Evolutionary conservation across 2,888 invertebrate species (phyloP), one percentile per base, ranked within the genome.

Genomic region (Dorcus hopei): DNA sequence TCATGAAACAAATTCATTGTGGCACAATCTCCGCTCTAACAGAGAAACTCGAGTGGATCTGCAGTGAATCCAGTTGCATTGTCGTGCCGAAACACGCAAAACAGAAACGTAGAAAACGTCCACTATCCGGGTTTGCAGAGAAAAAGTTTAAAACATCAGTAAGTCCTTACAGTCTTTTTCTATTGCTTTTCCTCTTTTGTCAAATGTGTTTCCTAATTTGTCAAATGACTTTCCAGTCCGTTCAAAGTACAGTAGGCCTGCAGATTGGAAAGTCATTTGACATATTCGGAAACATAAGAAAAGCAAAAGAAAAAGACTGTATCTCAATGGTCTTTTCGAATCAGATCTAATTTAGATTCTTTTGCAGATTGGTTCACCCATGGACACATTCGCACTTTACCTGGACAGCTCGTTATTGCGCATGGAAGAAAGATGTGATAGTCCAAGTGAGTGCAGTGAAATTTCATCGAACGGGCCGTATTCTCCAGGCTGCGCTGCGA

Each of bases 1-100:
- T 76, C 49, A 52, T 63, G 40, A 70, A 70, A 14, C 76, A 76
- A 59, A 48, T 76, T n/a, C 65, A 41, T n/a, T 41, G 58, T 7
- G 55, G 61, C 47, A 67, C 75, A 26, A 64, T 77, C 3, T 61
- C 63, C 6, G 63, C 74, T n/a, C 52, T 78, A 4, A 60, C 69
- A 6, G 69, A 72, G 14, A 77, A 77, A 65, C 59, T 78, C 26
- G 65, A 68, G 48, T 67, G 70, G 68, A 49, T 75, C 2, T 70
- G 74, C 8, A 74, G 72, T n/a, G 60, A 63, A 11, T 65, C 70
- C 0, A 65, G 64, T 7, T 63, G 40, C 23, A 54, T 65, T 8
- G 8, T 43, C 5, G 16, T 62, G 14, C 41, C 52, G 6, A 16
- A 23, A 40, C 66, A 66, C 41, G 57, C 56, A 9, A 51, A 52